phyloP scores from a whole-genome alignment of 2,797 vertebrate genomes.

The Poeciliopsis infans region DNA sequence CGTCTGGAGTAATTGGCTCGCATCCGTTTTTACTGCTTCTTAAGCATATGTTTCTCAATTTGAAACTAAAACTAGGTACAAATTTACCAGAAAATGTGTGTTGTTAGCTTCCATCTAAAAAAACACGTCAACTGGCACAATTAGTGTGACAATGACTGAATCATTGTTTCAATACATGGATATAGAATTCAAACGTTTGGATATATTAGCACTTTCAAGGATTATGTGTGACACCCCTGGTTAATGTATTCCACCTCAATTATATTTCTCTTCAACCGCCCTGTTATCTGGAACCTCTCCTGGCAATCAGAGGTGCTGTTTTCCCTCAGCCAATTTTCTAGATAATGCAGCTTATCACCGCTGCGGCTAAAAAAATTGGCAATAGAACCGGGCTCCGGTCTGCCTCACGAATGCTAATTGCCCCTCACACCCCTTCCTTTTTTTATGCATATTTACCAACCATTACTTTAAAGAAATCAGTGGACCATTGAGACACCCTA shows the following conservation, averaged over 20 bases:
- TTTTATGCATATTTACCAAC: slow-evolving; percentile 99
- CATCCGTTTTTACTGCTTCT: slow-evolving; percentile 28
- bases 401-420: slow-evolving; percentile 98
- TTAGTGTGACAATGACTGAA: slow-evolving; percentile 87
- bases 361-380: slow-evolving; percentile 99
- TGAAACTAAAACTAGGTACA: slow-evolving; percentile 21
- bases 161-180: slow-evolving; percentile 91
- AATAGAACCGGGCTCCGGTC: slow-evolving; percentile 98
- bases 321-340: slow-evolving; percentile 99
- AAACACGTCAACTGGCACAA: slow-evolving; percentile 90
- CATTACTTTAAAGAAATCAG: slow-evolving; percentile 99
- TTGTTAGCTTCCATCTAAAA: slow-evolving; percentile 79
- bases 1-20: slow-evolving; percentile 53
- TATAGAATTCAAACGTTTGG: slow-evolving; percentile 95
- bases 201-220: slow-evolving; percentile 95
- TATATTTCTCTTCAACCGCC: slow-evolving; percentile 99
- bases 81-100: slow-evolving; percentile 16
- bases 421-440: slow-evolving; percentile 87
- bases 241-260: slow-evolving; percentile 99
- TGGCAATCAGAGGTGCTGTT: slow-evolving; percentile 99
- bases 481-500: slow-evolving; percentile 94
- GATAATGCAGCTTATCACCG: slow-evolving; percentile 99
- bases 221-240: slow-evolving; percentile 97
- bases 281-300: slow-evolving; percentile 99
- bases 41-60: slow-evolving; percentile 15